Conservation (phyloP, 2,113 vertebrate species). For the Paramisgurnus dabryanus region DNA sequence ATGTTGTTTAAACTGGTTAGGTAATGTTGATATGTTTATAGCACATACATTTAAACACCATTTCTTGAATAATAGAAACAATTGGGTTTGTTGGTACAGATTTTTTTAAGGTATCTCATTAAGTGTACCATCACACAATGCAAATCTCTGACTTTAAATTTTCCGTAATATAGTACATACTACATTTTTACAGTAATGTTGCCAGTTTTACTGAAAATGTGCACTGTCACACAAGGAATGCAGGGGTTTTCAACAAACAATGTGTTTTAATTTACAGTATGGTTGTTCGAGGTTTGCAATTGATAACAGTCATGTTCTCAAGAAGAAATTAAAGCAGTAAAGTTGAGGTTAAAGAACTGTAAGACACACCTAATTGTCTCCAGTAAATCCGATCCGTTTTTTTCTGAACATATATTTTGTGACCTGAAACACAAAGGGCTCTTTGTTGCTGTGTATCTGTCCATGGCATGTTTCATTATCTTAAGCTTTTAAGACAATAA, state of each 20-base stretch:
- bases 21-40: too few species aligned
- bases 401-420: conserved; percentile 10
- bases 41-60: too few species aligned
- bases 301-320: not conserved
- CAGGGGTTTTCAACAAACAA: too few species aligned
- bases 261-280: too few species aligned
- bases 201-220: not conserved
- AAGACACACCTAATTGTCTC: not conserved
- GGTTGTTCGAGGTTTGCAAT: not conserved
- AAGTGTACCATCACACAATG: too few species aligned
- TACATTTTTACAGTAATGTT: not conserved
- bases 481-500: conserved; percentile 14
- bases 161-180: too few species aligned
- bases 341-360: conserved; percentile 6
- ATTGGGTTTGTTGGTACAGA: too few species aligned
- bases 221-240: not conserved
- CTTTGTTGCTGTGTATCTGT: conserved; percentile 15
- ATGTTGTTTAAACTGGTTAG: too few species aligned
- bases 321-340: not conserved
- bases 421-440: conserved; percentile 22
- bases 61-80: too few species aligned
- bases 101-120: too few species aligned
- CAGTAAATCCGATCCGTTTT: not conserved
- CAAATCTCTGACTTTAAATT: too few species aligned
- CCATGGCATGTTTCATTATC: conserved; percentile 8